Evolutionary conservation across 2,888 invertebrate species (phyloP).

Genomic region (Drosophila incognita): DNA sequence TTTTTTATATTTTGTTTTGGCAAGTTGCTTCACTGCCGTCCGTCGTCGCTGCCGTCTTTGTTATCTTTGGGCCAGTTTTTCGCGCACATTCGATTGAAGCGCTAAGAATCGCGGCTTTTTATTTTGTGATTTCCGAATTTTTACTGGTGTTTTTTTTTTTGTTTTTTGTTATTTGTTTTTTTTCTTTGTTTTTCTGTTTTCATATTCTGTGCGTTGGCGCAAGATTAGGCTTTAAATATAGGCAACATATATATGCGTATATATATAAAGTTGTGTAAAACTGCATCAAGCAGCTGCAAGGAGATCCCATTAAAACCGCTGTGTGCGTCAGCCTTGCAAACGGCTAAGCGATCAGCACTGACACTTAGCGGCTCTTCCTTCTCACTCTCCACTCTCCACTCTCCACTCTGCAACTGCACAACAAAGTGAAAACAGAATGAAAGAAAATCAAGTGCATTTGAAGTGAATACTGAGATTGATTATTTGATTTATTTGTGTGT

Average conservation of each 20-base stretch:
- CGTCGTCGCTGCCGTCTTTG: slow-evolving; percentile 32
- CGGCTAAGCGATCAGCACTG: background rate
- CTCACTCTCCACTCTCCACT: background rate
- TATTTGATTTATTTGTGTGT: background rate
- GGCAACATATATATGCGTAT: background rate
- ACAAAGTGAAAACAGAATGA: background rate
- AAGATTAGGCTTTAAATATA: background rate
- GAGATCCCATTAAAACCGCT: background rate
- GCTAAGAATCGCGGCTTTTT: slow-evolving; percentile 49
- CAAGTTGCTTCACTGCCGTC: slow-evolving; percentile 38
- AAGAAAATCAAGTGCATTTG: background rate
- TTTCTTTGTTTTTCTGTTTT: background rate
- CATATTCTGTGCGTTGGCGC: background rate
- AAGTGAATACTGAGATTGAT: background rate
- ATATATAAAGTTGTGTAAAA: background rate
- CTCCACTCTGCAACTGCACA: background rate
- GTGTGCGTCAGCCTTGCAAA: background rate
- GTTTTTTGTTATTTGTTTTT: background rate
- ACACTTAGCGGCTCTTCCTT: background rate
- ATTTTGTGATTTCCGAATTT: slow-evolving; percentile 31
- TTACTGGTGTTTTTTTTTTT: background rate
- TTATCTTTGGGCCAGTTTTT: slow-evolving; percentile 48
- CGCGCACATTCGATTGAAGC: slow-evolving; percentile 55
- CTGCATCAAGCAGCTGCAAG: background rate
- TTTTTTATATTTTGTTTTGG: slow-evolving; percentile 47